Conservation (phyloP, 2,888 invertebrate species). For the Craniophora ligustri region DNA sequence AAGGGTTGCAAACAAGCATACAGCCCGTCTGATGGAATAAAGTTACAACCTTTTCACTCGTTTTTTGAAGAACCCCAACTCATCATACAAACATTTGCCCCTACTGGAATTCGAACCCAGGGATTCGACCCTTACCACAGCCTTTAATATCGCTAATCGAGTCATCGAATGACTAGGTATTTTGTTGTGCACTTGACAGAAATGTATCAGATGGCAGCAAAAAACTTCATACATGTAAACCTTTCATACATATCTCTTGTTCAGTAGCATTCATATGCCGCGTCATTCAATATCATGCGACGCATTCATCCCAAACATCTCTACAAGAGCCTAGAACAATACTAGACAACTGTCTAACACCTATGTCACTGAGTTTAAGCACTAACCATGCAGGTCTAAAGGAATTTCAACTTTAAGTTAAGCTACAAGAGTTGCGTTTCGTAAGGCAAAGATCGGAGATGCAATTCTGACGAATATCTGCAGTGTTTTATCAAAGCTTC, state of each 20-base stretch:
- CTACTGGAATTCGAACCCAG: no score
- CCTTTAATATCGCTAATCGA: no score
- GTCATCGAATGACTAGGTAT: no score
- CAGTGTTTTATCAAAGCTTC: constrained; percentile 73
- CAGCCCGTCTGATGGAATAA: no score
- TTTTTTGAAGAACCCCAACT: no score
- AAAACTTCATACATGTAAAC: constrained; percentile 42
- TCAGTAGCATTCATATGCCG: constrained; percentile 49
- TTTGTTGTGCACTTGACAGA: constrained; percentile 45
- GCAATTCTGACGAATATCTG: constrained; percentile 68
- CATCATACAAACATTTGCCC: no score
- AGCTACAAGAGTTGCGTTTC: constrained; percentile 41
- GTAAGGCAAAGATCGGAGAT: constrained; percentile 43
- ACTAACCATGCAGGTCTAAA: constrained; percentile 24
- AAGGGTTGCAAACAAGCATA: no score
- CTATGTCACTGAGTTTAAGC: constrained; percentile 57
- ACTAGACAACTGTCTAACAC: constrained; percentile 67
- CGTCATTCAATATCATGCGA: constrained; percentile 53
- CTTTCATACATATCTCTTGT: constrained; percentile 51
- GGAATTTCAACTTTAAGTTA: constrained; percentile 43
- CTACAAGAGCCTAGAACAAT: constrained; percentile 56
- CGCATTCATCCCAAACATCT: constrained; percentile 64
- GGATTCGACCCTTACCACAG: no score
- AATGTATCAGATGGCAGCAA: constrained; percentile 31
- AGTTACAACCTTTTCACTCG: no score